Evolutionary conservation across 2,888 invertebrate genomes (phyloP), one percentile per base, ranked within the genome.

Genomic region (Periphyllus acericola): DNA sequence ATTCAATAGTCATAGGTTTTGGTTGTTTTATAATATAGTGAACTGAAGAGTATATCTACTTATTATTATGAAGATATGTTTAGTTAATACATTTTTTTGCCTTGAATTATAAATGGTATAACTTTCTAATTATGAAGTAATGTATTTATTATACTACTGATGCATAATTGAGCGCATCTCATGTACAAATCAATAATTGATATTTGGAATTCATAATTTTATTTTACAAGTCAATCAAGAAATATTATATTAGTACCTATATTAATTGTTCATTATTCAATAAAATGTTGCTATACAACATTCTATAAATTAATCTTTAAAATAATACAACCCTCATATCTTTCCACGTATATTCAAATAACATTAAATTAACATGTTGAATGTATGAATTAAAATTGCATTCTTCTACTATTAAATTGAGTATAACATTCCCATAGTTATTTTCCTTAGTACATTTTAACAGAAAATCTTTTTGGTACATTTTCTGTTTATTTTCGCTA

Each of bases 51-150:
- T 8, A 25, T 74, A 34, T 29, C 8, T 40, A 25, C 32, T 25
- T 14, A 9, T 66, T 66, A 71, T 71, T 29, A 71, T 71, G 11
- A 71, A 40, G 0, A 1, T 25, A 40, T 5, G 8, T 34, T 8
- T 46, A 34, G 14, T 34, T 66, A 36, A 36, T 60, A 75, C 40
- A 52, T 17, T 72, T 32, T 71, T 55, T 19, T 55, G 29, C 40
- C 32, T 14, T 36, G 74, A 83, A 74, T 75, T 29, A 74, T 74
- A 83, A 83, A 74, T 55, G 36, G 21, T 83, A 21, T 40, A 81
- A 81, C 83, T 83, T 83, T 83, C 74, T 83, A 74, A 83, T 55
- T 55, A 21, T 55, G 11, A 32, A 34, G 32, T 46, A 71, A 6
- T 8, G 3, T 25, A 81, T 32, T 21, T 32, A 81, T 71, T 40